Base-by-base conservation (phyloP, 2,888 invertebrate species). In the Neria commutata region DNA sequence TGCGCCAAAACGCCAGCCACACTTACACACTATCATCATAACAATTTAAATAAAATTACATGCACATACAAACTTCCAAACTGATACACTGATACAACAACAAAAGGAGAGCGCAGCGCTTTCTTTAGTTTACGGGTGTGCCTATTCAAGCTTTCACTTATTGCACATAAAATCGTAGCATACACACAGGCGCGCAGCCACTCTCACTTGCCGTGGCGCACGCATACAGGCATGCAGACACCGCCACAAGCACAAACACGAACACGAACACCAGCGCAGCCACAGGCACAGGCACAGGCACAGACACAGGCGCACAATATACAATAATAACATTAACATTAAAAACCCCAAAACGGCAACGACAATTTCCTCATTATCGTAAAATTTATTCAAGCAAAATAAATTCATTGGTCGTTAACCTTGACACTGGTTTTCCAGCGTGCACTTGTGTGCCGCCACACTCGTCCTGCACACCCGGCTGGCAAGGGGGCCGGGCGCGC, bases 341-440 rank as follows among this genome's bases (percentile, higher is more conserved):
- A 75, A 74, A 74, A 74, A 75, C 73, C 70, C 73, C 75, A 75
- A 74, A 72, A 72, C 72, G 72, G 72, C 74, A 68, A 74, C 69
- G 69, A 72, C 68, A 71, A 77, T 78, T 78, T 77, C 76, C 77
- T 77, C 78, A 79, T 79, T 79, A 79, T 78, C 80, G 79, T 80
- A 79, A 80, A 80, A 80, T 78, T 79, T 79, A 80, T 79, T 80
- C 79, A 80, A 78, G 80, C 79, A 79, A 80, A 77, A 78, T 79
- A 77, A 79, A 80, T 78, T 79, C 78, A 79, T 78, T 80, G 81
- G 81, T 79, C 81, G 80, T 81, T 82, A 82, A 82, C 81, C 81
- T 82, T 82, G 81, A 82, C 81, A 80, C 78, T 77, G 77, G 74
- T 77, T 78, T 77, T 67, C 75, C 74, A 67, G 60, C 62, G 60